Evolutionary conservation across 23 tunicate genomes (phyloP), one percentile per base, ranked within the genome.

Genomic region (Corella eumyota): DNA sequence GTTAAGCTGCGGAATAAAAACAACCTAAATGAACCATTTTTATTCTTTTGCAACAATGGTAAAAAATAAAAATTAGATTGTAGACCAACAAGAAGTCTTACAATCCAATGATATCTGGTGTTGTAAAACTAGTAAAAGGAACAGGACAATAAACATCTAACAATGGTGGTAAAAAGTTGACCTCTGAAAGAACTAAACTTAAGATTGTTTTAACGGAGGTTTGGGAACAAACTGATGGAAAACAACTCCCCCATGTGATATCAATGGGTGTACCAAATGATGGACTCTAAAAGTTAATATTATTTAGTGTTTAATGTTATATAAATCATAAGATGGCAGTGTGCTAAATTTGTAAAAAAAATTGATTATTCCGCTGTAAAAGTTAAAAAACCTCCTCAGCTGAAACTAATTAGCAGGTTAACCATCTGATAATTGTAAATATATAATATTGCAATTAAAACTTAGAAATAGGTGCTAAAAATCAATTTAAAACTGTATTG

Each of bases 211-310:
- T 22, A 30, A 69, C 74, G 1, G 35, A 24, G 22, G 32, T 3
- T 7, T 61, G 32, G 2, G 69, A 47, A 36, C 85, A 77, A 20
- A 44, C 29, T 6, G 67, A 68, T 60, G 85, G 85, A 50, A 77
- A 77, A 37, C 85, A 77, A 26, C 36, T 40, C 35, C 70, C 85
- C 47, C 49, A 30, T n/a, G 65, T 61, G 29, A 52, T 38, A 30
- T 55, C 85, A 11, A 77, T 2, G n/a, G 85, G 85, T 1, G 68
- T 68, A 1, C 85, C 85, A 25, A 50, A n/a, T n/a, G 50, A 31
- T 30, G 68, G 25, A 38, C 68, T 1, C 4, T 34, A 51, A 38
- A 40, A 62, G 15, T 19, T 37, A 7, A 33, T 32, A 33, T 29
- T 26, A 27, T 9, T 40, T 11, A 40, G 48, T 40, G 48, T 40